Base-by-base conservation (phyloP, 1,140 invertebrate species). In the Cylas formicarius region DNA sequence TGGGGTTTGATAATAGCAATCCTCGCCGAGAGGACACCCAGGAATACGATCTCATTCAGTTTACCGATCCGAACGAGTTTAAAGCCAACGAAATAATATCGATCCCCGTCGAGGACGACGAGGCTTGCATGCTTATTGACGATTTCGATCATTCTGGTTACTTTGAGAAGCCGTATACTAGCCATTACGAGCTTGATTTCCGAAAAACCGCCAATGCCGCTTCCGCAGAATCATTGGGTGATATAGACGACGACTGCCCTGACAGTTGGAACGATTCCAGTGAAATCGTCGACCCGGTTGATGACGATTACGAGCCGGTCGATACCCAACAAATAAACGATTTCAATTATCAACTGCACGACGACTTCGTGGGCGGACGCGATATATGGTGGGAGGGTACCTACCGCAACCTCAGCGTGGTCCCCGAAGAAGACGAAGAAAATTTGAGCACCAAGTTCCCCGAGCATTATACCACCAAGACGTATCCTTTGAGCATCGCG, bases 331-430 rank as follows among this genome's bases (percentile, higher is more conserved):
- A 45, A 34, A 0, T 47, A 21, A 32, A 50, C 11, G 37, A 50
- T 14, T 50, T 51, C 36, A 41, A 44, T 9, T 50, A 53, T 28
- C 50, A 49, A 18, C 16, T 46, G 6, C 41, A 49, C 18, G 26
- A 54, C 17, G 20, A 42, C 26, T 27, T 31, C 22, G 34, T 28
- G 10, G 35, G 26, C n/a, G 34, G 36, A 8, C 40, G 48, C 26
- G 56, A 65, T 37, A 57, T 66, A 35, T 66, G 66, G 66, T 67
- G 60, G 53, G 64, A 65, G 52, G 62, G 65, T 11, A 61, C 61
- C 0, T 68, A 66, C 37, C 49, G 66, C 28, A 65, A 66, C 53
- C 45, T 66, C 7, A 66, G 60, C 37, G 54, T 63, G 26, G 61
- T 64, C 10, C 61, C 58, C 0, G 63, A 66, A 50, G 62, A 65